These are phyloP conservation scores for Limnephilus lunatus DNA, from an alignment of 2,888 invertebrate genomes.

Conservation along the genomic window DNA sequence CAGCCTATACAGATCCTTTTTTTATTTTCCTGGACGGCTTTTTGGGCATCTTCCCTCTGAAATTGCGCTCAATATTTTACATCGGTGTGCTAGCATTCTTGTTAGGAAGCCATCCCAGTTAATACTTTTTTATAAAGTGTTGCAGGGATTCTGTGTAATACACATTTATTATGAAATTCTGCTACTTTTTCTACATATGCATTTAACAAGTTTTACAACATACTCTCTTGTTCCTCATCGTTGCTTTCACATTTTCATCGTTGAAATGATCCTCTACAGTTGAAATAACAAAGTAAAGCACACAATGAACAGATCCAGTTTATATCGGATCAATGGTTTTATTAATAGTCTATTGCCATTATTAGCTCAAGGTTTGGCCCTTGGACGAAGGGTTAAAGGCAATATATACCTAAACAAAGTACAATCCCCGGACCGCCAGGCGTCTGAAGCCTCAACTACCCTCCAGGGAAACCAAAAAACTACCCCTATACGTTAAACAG, in stretches of 20 bases:
- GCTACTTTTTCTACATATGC: no score
- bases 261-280: background rate
- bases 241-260: background rate
- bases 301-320: background rate
- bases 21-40: no score
- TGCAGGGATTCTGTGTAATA: no score
- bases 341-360: conserved; percentile 14
- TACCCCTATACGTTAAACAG: background rate
- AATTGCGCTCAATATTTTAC: no score
- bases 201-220: background rate
- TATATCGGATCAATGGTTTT: conserved; percentile 18
- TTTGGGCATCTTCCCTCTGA: no score
- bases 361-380: conserved; percentile 13
- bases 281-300: background rate
- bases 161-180: no score
- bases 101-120: no score
- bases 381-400: background rate
- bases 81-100: no score
- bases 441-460: conserved; percentile 1
- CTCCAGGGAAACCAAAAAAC: background rate
- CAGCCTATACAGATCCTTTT: no score
- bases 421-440: background rate
- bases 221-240: background rate
- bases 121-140: no score
- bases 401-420: background rate